Evolutionary conservation across 2,113 vertebrate species (phyloP).

Genomic region (Pachycephala philippinensis): DNA sequence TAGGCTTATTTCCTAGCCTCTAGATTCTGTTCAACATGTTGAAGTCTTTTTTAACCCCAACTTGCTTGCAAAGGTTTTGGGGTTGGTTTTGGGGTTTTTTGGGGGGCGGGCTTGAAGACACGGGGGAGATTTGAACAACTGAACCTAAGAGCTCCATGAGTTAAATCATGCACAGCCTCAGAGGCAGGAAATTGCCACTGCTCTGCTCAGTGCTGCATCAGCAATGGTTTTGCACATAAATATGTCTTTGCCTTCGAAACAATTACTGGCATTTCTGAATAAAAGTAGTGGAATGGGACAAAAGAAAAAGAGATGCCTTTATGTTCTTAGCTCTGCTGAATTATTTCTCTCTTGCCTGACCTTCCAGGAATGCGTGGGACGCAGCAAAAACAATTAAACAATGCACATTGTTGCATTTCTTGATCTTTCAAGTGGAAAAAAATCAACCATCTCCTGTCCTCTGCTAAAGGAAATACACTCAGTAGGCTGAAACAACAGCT

Average conservation of each 20-base stretch:
- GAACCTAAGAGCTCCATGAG: background rate
- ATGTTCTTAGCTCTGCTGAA: background rate
- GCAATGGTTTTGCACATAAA: background rate
- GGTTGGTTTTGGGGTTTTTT: background rate
- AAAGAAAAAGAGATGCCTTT: background rate
- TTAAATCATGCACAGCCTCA: background rate
- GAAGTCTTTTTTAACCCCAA: background rate
- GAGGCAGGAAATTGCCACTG: background rate
- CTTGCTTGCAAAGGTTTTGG: background rate
- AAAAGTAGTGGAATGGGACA: background rate
- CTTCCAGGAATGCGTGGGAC: background rate
- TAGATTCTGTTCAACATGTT: background rate
- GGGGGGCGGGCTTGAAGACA: background rate
- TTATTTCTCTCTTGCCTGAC: background rate
- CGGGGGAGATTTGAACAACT: background rate
- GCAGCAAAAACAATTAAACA: background rate
- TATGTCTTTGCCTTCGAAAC: background rate
- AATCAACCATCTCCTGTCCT: background rate
- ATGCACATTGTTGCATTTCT: background rate
- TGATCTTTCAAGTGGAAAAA: background rate
- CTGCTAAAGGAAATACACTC: background rate
- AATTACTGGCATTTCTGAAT: background rate
- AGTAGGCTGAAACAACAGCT: background rate
- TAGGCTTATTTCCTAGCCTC: background rate
- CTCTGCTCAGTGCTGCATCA: background rate